Conservation (phyloP, 2,888 invertebrate species). For the Adelphocoris suturalis region DNA sequence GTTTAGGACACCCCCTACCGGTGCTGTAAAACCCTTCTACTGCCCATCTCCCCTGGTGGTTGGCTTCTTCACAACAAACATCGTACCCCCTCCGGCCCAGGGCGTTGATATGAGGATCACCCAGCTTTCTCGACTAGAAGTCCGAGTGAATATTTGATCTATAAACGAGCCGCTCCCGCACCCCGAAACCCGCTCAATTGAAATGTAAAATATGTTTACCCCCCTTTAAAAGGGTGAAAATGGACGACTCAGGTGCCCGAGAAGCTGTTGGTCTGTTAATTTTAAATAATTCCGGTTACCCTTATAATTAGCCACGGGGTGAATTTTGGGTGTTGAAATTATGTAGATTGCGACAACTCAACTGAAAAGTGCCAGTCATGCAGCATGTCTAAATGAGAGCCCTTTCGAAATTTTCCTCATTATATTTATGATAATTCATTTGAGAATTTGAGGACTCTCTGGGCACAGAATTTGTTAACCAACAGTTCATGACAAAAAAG, state of each 20-base stretch:
- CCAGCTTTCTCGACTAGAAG: not conserved
- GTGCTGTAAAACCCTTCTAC: not conserved
- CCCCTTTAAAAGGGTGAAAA: conserved; percentile 48
- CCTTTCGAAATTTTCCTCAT: no score
- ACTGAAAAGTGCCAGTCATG: no score
- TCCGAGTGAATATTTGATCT: conserved; percentile 64
- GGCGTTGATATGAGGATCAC: conserved; percentile 54
- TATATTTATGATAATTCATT: no score
- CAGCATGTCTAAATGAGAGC: no score
- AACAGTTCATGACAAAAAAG: no score
- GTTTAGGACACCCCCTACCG: conserved; percentile 57
- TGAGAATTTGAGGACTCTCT: no score
- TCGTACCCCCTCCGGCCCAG: not conserved
- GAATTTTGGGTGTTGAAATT: no score
- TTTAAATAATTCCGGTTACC: conserved; percentile 9
- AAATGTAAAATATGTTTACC: conserved; percentile 68
- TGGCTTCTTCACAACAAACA: conserved; percentile 54
- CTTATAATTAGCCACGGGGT: not conserved
- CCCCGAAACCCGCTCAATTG: conserved; percentile 36
- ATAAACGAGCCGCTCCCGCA: not conserved
- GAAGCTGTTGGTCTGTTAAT: not conserved
- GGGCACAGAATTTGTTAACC: no score
- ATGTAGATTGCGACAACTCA: no score
- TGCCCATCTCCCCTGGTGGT: not conserved
- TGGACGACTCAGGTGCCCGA: not conserved